Base-by-base conservation (phyloP, 2,113 vertebrate species). In the Calonectris borealis region DNA sequence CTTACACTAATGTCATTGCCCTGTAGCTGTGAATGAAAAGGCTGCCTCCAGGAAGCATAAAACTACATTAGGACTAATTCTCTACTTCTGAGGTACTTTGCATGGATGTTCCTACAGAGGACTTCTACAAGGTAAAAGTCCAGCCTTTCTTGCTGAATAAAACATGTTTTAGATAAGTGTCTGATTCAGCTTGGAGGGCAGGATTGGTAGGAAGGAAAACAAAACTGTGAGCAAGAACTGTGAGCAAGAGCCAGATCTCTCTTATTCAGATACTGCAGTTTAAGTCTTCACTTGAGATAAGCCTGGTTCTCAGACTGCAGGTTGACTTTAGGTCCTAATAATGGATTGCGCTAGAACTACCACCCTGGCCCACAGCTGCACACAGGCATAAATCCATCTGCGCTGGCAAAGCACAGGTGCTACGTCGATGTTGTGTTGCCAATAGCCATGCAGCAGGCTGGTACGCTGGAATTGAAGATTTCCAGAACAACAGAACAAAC, bases 401-500 rank as follows among this genome's bases (percentile, higher is more conserved):
- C 0, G 0, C 54, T 72, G 62, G 65, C 54, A 86, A 87, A 89
- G 83, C 78, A n/a, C 57, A 44, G 34, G 81, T 46, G 32, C 49
- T 72, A 21, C 16, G 54, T 20, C 2, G 0, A 22, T 9, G 70
- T 0, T 18, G 65, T 46, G 70, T 0, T 93, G 77, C 65, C 83
- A 84, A 52, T 0, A 88, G 73, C 57, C 94, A 80, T 2, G 7
- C 60, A 90, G 86, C 78, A 87, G 69, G 66, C 58, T 77, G 77
- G 27, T 38, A 62, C 4, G 2, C 31, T 42, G 46, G 49, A 88
- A 93, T 46, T 40, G 31, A n/a, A 27, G 54, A 89, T 54, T 77
- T 91, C 86, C 54, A 58, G 36, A 38, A 38, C 36, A 38, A 38
- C 32, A 81, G 91, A 90, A 94, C 78, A 87, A 97, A 96, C 68